Base-by-base conservation (phyloP, 1,140 invertebrate genomes). In the Drosophila hydei region DNA sequence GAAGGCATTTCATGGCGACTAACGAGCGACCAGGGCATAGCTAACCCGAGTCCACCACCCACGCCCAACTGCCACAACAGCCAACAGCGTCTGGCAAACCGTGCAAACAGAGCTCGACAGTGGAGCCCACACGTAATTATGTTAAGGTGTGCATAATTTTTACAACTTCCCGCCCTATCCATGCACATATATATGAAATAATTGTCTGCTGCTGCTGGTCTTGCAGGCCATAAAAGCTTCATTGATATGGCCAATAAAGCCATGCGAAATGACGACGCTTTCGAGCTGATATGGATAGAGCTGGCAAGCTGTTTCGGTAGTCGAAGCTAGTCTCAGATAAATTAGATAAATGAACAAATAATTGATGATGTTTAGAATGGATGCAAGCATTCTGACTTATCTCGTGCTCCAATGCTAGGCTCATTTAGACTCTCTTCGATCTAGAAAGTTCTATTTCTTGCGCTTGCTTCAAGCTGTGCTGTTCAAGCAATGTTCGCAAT, bases 1-100 rank as follows among this genome's bases (percentile, higher is more conserved):
- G 75, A 55, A 71, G 75, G 79, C 80, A 84, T 85, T 84, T 84
- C 68, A 85, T 75, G 77, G 75, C 64, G 74, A 72, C 77, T 87
- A 87, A 85, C 81, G 81, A 85, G 70, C 77, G 73, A 69, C 79
- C 62, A 61, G 81, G 81, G 81, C 75, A 87, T 81, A 72, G 56
- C 52, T 45, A 65, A 54, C 47, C 23, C 65, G 11, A 19, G 3
- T 21, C 38, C 25, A 12, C 8, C 38, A 33, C 7, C 8, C 23
- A 9, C 18, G 9, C 25, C 4, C 23, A 30, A 14, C 50, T 18
- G 4, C 3, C 8, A 4, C 43, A 21, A 64, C 27, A 7, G 5
- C 25, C 4, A 27, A 6, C 27, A 30, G 27, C 27, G n/a, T n/a
- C 27, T 30, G 43, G 23, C 50, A 30, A 14, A 42, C 33, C n/a